Conservation (phyloP, 2,888 invertebrate species). For the Thysanoteuthis rhombus region DNA sequence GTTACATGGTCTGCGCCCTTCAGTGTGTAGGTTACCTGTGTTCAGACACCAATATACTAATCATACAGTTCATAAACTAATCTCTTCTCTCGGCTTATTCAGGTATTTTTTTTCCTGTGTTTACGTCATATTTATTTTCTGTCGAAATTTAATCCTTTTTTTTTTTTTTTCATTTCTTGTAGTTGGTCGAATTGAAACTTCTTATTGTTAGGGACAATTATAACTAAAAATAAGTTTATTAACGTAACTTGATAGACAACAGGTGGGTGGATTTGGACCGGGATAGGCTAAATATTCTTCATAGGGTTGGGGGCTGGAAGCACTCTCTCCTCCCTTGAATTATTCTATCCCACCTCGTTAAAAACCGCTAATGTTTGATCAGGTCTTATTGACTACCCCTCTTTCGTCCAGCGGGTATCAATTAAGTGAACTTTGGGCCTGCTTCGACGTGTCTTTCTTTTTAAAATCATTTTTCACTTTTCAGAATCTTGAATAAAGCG, state of each 20-base stretch:
- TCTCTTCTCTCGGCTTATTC: background rate
- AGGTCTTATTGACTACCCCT: no score
- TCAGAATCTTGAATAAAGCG: no score
- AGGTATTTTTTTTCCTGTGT: background rate
- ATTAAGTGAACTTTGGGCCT: no score
- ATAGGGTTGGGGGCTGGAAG: no score
- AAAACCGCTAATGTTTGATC: no score
- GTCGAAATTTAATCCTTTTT: background rate
- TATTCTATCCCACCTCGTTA: no score
- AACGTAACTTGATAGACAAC: background rate
- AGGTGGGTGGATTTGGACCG: background rate
- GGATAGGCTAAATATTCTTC: no score
- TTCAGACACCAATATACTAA: background rate
- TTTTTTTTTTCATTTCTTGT: background rate
- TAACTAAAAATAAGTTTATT: background rate
- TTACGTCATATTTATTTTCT: background rate
- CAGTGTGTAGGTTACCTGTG: no score
- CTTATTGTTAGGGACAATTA: background rate
- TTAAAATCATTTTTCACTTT: no score
- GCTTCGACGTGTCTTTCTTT: no score
- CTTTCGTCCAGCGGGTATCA: no score
- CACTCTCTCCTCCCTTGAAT: no score
- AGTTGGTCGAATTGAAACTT: background rate
- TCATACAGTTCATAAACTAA: background rate
- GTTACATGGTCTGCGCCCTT: background rate